Evolutionary conservation across 1,140 invertebrate species (phyloP), one percentile per base, ranked within the genome.

Genomic region (Grapholita molesta): DNA sequence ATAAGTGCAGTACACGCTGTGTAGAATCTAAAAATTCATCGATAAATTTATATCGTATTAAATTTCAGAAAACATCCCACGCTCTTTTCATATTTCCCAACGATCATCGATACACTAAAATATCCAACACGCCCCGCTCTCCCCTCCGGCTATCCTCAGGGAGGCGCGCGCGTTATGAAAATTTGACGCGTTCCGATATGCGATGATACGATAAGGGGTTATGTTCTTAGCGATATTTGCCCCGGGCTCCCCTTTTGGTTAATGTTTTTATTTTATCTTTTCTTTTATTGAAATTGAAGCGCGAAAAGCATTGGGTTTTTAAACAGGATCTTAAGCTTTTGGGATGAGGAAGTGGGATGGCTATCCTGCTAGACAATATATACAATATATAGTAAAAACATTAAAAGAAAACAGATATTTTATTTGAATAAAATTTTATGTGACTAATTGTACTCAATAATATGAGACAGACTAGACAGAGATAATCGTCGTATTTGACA

Each of bases 111-210:
- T 80, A 83, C 66, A 70, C 70, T 72, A 74, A 76, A 74, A 69
- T 18, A 15, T 23, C 64, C 67, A 70, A 69, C 71, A 64, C 65
- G 65, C 64, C 21, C 30, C 71, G 24, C 38, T 52, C 38, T 67
- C 64, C 65, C 38, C 64, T 38, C 74, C 73, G 53, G 75, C 82
- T 84, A 79, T 86, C 83, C 84, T 83, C 32, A 48, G 82, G 77
- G 81, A 66, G 64, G 72, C 32, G 25, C 67, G 15, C 38, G 52
- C 3, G 78, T 81, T 84, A 85, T 87, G 79, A 87, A 85, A 85
- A 83, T 87, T 82, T 87, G 83, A 85, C 81, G 74, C 68, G 35
- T 64, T 70, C 76, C 75, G 74, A 80, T 83, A 82, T 78, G 80
- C 76, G 82, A 82, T 84, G 82, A 84, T 82, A 84, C 53, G 74